phyloP scores from a whole-genome alignment of 1,140 invertebrate genomes.

The Calliphora vicina region DNA sequence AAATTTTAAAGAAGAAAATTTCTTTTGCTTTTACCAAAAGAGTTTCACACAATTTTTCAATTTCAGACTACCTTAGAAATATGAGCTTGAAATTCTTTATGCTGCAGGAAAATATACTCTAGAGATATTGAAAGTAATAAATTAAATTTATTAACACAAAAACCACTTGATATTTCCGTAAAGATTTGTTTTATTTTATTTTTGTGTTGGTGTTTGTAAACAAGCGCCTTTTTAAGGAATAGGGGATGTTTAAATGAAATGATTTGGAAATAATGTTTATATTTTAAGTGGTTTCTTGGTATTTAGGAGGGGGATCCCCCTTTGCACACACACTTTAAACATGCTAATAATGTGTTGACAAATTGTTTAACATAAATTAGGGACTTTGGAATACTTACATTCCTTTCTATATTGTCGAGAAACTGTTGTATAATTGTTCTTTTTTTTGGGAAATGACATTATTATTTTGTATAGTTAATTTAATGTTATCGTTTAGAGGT shows the following conservation, averaged over 20 bases:
- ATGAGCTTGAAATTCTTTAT: too few relatives aligned
- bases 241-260: neutral
- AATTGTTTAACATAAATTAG: constrained; percentile 15
- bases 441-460: neutral
- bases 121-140: constrained; percentile 18
- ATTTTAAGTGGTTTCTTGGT: neutral
- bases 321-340: neutral
- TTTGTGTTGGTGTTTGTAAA: neutral
- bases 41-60: constrained; percentile 57
- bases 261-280: neutral
- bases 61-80: constrained; percentile 5
- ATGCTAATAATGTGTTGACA: constrained; percentile 27
- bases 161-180: constrained; percentile 18
- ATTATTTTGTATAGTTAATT: neutral
- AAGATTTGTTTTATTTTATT: neutral
- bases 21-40: constrained; percentile 34
- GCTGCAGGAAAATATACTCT: constrained; percentile 16
- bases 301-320: neutral
- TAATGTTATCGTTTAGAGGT: neutral
- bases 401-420: neutral
- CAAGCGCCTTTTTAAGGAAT: neutral
- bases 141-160: constrained; percentile 15
- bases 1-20: neutral
- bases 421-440: neutral
- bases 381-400: neutral